phyloP scores from a whole-genome alignment of 2,888 invertebrate genomes.

The Chrysomela aeneicollis region DNA sequence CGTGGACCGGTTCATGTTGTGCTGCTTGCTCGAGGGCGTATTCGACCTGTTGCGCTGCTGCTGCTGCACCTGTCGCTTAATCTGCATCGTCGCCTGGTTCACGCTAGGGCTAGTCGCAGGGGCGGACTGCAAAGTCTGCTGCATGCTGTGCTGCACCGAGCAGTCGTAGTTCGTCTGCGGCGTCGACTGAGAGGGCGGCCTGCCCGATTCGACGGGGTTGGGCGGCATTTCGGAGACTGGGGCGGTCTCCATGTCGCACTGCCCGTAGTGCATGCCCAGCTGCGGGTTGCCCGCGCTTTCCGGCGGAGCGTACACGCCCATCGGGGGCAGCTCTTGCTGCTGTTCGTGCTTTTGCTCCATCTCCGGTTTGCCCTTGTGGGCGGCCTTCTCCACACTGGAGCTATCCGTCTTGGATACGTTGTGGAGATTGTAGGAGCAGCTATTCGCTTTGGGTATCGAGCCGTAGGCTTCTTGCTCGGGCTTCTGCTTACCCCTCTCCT shows the following conservation, averaged over 20 bases:
- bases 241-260: slow-evolving; percentile 84
- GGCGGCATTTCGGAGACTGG: slow-evolving; percentile 85
- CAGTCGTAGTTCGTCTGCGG: slow-evolving; percentile 69
- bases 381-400: slow-evolving; percentile 27
- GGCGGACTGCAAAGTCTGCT: slow-evolving; percentile 41
- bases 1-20: slow-evolving; percentile 49
- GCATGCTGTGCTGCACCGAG: slow-evolving; percentile 66
- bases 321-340: slow-evolving; percentile 67
- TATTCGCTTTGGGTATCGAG: slow-evolving; percentile 32
- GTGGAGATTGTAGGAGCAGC: slow-evolving; percentile 32
- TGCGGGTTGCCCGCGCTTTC: slow-evolving; percentile 86
- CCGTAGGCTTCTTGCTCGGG: slow-evolving; percentile 37
- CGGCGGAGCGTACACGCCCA: slow-evolving; percentile 87
- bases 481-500: slow-evolving; percentile 45
- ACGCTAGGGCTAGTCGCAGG: slow-evolving; percentile 61
- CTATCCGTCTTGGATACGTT: slow-evolving; percentile 25
- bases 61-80: slow-evolving; percentile 57
- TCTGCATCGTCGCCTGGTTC: slow-evolving; percentile 49
- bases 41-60: slow-evolving; percentile 52
- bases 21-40: slow-evolving; percentile 57
- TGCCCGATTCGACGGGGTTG: slow-evolving; percentile 69
- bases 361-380: slow-evolving; percentile 30
- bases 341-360: slow-evolving; percentile 42
- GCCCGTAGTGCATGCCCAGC: slow-evolving; percentile 76
- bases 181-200: slow-evolving; percentile 63